Evolutionary conservation across 2,888 invertebrate species (phyloP).

Genomic region (Plebejus melissa): DNA sequence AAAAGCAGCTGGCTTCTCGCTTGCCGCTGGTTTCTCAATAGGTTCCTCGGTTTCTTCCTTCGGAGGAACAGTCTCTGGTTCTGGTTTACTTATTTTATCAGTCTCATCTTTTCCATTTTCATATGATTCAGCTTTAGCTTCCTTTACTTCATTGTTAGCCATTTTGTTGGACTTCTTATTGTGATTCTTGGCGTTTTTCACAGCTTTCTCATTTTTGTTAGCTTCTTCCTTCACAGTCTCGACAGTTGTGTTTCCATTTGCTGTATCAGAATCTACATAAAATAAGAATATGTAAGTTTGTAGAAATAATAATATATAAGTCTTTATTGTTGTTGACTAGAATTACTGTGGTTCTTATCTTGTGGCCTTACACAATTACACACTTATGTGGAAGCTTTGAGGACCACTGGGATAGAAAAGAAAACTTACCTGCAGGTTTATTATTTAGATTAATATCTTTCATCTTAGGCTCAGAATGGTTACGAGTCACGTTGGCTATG

Average conservation of each 20-base stretch:
- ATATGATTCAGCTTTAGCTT: slow-evolving; percentile 55
- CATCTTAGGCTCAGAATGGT: slow-evolving; percentile 65
- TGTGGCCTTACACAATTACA: no score
- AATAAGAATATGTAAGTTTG: background rate
- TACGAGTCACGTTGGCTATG: slow-evolving; percentile 60
- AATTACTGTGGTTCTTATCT: background rate
- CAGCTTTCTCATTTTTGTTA: slow-evolving; percentile 66
- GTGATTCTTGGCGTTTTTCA: slow-evolving; percentile 60
- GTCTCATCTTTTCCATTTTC: slow-evolving; percentile 75
- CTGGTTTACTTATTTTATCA: slow-evolving; percentile 67
- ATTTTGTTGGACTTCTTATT: slow-evolving; percentile 59
- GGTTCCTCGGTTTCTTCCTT: slow-evolving; percentile 39
- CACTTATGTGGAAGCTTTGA: no score
- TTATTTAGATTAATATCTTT: slow-evolving; percentile 71
- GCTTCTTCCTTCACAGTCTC: slow-evolving; percentile 64
- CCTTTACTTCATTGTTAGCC: slow-evolving; percentile 52
- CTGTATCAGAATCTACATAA: slow-evolving; percentile 60
- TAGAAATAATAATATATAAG: background rate
- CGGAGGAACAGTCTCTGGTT: slow-evolving; percentile 45
- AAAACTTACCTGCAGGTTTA: slow-evolving; percentile 60
- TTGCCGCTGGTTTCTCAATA: slow-evolving; percentile 34
- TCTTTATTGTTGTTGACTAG: background rate
- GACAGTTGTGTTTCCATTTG: slow-evolving; percentile 63
- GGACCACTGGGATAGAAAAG: background rate
- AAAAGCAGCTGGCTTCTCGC: slow-evolving; percentile 44